A percentile compares a stretch with the other conserved stretches of the same genome.
These are phyloP conservation scores for Halictus rubicundus DNA, from an alignment of 1,140 invertebrate genomes.

Conservation along the genomic window DNA sequence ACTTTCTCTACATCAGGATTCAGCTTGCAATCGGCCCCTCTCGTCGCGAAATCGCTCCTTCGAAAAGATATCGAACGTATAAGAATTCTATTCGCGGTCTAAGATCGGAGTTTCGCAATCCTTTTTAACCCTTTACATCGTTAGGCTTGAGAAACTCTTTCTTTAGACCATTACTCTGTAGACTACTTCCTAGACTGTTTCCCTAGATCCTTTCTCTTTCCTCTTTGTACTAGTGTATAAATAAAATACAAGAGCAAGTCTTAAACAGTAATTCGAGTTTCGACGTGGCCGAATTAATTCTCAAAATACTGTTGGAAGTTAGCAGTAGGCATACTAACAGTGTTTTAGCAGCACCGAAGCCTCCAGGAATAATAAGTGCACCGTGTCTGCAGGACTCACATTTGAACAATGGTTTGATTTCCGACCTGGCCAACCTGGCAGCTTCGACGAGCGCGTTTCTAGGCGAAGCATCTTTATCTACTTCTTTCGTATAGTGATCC, in stretches of 20 bases:
- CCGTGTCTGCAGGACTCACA: slow-evolving; percentile 76
- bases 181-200: no score
- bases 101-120: no score
- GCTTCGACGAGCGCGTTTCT: slow-evolving; percentile 83
- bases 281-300: no score
- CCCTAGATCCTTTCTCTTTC: no score
- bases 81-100: neutral
- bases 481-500: slow-evolving; percentile 80
- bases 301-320: no score
- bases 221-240: no score
- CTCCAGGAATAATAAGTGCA: slow-evolving; percentile 84
- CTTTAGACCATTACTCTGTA: no score
- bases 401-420: slow-evolving; percentile 79
- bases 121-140: no score
- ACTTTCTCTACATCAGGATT: slow-evolving; percentile 80
- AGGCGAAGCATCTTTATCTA: slow-evolving; percentile 49
- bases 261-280: no score
- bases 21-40: slow-evolving; percentile 81
- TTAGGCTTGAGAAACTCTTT: no score
- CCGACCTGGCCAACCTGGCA: slow-evolving; percentile 82
- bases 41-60: slow-evolving; percentile 82
- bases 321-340: slow-evolving; percentile 79
- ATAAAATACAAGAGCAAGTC: no score
- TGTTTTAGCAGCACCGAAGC: slow-evolving; percentile 84
- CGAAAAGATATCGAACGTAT: neutral